These are phyloP conservation scores for Tauraco erythrolophus DNA, from an alignment of 2,113 vertebrate species.

Conservation along the genomic window DNA sequence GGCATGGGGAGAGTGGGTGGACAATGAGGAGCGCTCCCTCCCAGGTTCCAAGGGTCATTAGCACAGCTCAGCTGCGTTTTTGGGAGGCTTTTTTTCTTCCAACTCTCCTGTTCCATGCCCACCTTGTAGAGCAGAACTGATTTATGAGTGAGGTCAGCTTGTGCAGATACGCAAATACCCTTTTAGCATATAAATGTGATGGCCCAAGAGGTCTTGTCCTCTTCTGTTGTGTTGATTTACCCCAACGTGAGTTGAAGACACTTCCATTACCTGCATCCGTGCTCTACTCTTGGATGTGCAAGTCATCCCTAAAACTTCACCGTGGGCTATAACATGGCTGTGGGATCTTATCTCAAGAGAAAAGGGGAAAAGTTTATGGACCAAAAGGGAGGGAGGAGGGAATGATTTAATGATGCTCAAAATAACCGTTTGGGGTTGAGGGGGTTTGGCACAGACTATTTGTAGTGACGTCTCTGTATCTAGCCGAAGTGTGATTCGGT, in stretches of 20 bases:
- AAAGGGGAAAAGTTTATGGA: neutral
- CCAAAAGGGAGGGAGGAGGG: neutral
- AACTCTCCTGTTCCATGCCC: neutral
- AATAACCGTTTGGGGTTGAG: neutral
- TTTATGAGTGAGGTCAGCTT: neutral
- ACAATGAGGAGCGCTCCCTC: neutral
- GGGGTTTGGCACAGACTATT: neutral
- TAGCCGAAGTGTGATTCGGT: neutral
- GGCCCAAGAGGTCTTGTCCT: neutral
- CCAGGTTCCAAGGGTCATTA: neutral
- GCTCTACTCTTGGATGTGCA: neutral
- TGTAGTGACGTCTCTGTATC: neutral
- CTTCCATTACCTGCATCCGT: neutral
- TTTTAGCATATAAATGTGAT: neutral
- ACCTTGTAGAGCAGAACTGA: neutral
- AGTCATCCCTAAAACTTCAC: neutral
- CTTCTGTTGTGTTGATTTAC: neutral
- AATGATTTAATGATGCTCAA: neutral
- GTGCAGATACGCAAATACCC: neutral
- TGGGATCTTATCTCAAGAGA: neutral
- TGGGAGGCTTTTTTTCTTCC: neutral
- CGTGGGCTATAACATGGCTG: fast-evolving
- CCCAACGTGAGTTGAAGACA: fast-evolving
- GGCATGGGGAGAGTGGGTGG: neutral
- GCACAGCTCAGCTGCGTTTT: neutral